phyloP scores from a whole-genome alignment of 1,140 invertebrate genomes.

The Achroia grisella region DNA sequence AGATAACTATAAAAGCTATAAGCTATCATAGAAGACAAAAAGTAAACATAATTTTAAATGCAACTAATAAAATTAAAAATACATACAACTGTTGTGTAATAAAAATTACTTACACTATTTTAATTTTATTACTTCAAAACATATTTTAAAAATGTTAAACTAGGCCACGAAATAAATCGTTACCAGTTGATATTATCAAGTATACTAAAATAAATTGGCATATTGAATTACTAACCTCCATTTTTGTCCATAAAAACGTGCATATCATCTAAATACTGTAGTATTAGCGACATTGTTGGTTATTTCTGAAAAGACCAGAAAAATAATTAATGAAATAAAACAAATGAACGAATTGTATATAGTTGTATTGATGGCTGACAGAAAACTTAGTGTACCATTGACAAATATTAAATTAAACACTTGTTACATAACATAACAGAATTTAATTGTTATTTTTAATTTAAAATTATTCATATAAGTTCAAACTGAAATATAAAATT shows the following conservation, averaged over 20 bases:
- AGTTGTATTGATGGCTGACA: too few species aligned
- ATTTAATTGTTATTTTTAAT: neutral
- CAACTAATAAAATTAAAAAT: too few species aligned
- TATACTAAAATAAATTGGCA: neutral
- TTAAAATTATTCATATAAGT: too few species aligned
- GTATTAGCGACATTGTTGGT: constrained; percentile 68
- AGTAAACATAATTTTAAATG: too few species aligned
- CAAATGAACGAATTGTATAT: constrained; percentile 7
- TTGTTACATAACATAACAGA: neutral
- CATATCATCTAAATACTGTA: constrained; percentile 68
- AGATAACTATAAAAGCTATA: too few species aligned
- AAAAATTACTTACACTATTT: too few species aligned
- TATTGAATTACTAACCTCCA: constrained; percentile 59
- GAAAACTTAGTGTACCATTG: too few species aligned
- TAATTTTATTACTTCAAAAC: too few species aligned
- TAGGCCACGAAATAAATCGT: neutral
- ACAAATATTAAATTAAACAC: too few species aligned
- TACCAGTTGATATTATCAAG: neutral
- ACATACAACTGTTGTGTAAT: too few species aligned
- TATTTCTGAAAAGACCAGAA: constrained; percentile 55
- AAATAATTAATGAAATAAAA: constrained; percentile 14
- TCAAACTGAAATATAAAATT: constrained; percentile 1
- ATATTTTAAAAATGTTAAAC: too few species aligned
- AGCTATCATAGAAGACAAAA: too few species aligned
- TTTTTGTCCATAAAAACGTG: constrained; percentile 71